Evolutionary conservation across 2,113 vertebrate genomes (phyloP).

Genomic region (Elaphurus davidianus): DNA sequence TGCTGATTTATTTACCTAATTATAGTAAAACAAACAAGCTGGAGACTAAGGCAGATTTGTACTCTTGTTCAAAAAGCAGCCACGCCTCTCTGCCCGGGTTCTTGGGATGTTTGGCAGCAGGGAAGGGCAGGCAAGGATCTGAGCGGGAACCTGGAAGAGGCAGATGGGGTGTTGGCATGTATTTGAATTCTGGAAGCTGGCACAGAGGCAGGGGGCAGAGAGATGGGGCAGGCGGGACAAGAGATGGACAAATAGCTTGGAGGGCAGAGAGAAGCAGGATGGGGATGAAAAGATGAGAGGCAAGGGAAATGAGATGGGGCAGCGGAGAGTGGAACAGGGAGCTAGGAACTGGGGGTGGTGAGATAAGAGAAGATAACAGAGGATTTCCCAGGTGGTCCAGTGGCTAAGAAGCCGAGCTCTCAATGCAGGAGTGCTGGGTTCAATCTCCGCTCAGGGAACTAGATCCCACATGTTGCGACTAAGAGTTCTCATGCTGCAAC

Average conservation of each 20-base stretch:
- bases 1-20: constrained; percentile 86
- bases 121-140: neutral
- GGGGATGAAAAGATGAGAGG: neutral
- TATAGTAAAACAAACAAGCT: constrained; percentile 83
- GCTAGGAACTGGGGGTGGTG: neutral
- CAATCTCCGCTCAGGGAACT: neutral
- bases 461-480: neutral
- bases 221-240: neutral
- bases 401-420: neutral
- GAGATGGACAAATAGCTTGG: neutral
- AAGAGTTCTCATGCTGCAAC: neutral
- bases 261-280: neutral
- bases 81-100: neutral
- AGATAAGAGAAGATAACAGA: neutral
- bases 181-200: neutral
- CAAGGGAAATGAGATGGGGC: neutral
- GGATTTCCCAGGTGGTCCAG: neutral
- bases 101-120: neutral
- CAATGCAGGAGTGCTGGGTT: neutral
- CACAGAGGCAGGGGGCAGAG: neutral
- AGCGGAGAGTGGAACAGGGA: neutral
- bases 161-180: neutral
- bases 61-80: constrained; percentile 65
- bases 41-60: constrained; percentile 63
- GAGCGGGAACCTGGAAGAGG: neutral